Percentiles rank a stretch among this genome's conserved stretches.
phyloP scores from a whole-genome alignment of 2,113 vertebrate genomes.

The Crotalus horridus region DNA sequence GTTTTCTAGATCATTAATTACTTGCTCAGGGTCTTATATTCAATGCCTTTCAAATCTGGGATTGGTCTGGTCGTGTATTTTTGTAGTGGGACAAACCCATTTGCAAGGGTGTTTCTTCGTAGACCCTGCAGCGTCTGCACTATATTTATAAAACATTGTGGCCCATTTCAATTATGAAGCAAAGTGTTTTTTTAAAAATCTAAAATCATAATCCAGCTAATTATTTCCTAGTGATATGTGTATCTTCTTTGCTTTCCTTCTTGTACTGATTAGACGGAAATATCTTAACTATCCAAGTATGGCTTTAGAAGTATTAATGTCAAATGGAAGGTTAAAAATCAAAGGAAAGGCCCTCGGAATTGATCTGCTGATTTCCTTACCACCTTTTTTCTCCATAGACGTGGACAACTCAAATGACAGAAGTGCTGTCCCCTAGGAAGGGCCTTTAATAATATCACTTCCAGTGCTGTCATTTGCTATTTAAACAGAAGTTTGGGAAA shows the following conservation, averaged over 20 bases:
- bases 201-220: conserved; percentile 54
- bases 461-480: conserved; percentile 51
- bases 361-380: conserved; percentile 24
- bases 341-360: conserved; percentile 47
- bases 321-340: conserved; percentile 42
- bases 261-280: conserved; percentile 16
- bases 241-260: neutral
- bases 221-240: neutral
- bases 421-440: conserved; percentile 41
- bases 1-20: conserved; percentile 78
- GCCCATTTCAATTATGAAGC: conserved; percentile 59
- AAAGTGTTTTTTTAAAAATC: conserved; percentile 56
- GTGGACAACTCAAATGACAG: conserved; percentile 12
- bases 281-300: conserved; percentile 7
- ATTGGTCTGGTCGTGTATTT: conserved; percentile 21
- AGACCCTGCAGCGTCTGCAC: neutral
- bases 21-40: conserved; percentile 74
- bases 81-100: conserved; percentile 26
- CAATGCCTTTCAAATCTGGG: conserved; percentile 58
- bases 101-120: conserved; percentile 49
- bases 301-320: conserved; percentile 28
- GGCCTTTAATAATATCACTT: conserved; percentile 46
- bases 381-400: neutral
- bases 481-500: conserved; percentile 17
- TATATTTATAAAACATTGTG: conserved; percentile 17